Base-by-base conservation (phyloP, 2,888 invertebrate species). In the Fragum sueziense region DNA sequence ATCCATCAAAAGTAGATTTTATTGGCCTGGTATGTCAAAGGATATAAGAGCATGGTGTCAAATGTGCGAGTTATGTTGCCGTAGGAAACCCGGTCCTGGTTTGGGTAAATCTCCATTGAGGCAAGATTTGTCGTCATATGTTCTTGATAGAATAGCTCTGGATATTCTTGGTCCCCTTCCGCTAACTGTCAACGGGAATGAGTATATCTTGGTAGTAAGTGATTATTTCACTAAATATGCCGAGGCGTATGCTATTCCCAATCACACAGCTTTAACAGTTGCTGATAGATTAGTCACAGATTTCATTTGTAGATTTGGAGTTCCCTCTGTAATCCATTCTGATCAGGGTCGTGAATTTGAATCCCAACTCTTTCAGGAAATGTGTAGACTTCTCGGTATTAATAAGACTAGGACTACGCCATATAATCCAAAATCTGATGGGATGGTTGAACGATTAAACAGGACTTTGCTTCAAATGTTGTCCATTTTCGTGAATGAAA, bases 361-460 rank as follows among this genome's bases (percentile, higher is more conserved):
- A 51, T 70, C 65, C 11, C 22, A 41, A 31, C 20, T 70, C 9
- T 75, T 79, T 22, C 29, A 34, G 29, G 69, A 76, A 54, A 33
- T 76, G 54, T 79, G 75, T 41, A 67, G 22, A 31, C 37, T 72
- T 11, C 25, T 79, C 1, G 61, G 25, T n/a, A 67, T 79, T 22
- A 17, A 71, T 9, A 74, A 79, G 47, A 82, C 82, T 25, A 54
- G 82, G 51, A 79, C 74, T 17, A 27, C 29, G 1, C 81, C 81
- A 14, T 77, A 78, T 54, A 70, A 74, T 65, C 78, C 74, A 11
- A 25, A 70, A 59, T 72, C 70, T 31, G 71, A 82, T 54, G 79
- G 74, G n/a, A 34, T 79, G 41, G 37, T 78, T 11, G 76, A 82
- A 25, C 70, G 79, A 2, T 62, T 65, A 14, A 82, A 82, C 47